Percentiles rank a stretch among this genome's conserved stretches.
phyloP scores from a whole-genome alignment of 2,113 vertebrate species.

The Columba janthina region DNA sequence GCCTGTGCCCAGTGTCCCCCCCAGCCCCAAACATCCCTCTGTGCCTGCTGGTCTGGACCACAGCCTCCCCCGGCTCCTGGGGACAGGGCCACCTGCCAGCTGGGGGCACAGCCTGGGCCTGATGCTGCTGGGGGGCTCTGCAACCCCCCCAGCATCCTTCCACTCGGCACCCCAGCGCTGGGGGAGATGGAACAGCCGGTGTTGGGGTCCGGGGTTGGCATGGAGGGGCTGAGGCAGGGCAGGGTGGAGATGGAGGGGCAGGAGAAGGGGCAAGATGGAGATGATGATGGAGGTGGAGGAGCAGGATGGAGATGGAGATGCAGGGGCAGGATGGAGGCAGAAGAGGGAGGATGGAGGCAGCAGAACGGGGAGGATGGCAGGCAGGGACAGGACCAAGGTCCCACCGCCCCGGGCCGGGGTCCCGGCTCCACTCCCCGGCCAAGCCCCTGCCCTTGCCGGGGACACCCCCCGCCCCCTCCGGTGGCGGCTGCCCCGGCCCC shows the following conservation, averaged over 20 bases:
- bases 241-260: neutral
- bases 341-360: neutral
- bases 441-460: too few species aligned
- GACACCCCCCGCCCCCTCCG: too few species aligned
- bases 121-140: neutral
- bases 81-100: neutral
- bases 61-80: neutral
- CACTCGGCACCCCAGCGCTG: rapidly evolving
- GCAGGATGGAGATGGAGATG: neutral
- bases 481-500: too few species aligned
- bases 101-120: neutral
- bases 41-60: rapidly evolving
- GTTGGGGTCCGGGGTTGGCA: neutral
- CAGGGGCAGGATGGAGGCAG: too few species aligned
- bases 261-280: neutral
- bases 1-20: neutral
- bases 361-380: neutral
- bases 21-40: too few species aligned
- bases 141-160: neutral
- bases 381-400: neutral
- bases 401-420: neutral
- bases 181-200: neutral
- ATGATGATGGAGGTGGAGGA: neutral
- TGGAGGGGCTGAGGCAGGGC: neutral
- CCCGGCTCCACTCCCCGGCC: neutral